Evolutionary conservation across 2,888 invertebrate genomes (phyloP).

Genomic region (Eutolmus rufibarbis): DNA sequence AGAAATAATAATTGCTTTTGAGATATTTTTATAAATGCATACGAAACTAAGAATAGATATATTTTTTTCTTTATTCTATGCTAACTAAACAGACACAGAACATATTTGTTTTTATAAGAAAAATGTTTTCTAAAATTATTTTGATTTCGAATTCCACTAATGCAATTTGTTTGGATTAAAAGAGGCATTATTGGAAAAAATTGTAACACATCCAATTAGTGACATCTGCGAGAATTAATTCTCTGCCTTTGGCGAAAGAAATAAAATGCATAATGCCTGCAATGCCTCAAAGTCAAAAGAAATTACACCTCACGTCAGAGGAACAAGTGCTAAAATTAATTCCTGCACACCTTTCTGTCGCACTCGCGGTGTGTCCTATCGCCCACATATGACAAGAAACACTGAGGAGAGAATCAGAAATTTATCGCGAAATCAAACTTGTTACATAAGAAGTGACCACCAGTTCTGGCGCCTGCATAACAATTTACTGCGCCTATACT

Average conservation of each 20-base stretch:
- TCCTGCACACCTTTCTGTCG: slow-evolving; percentile 3
- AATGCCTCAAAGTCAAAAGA: background rate
- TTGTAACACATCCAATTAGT: background rate
- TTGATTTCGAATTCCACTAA: background rate
- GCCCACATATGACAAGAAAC: background rate
- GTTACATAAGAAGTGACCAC: slow-evolving; percentile 21
- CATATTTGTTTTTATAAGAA: background rate
- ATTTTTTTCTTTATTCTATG: no score
- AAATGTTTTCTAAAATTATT: background rate
- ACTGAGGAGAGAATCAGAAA: background rate
- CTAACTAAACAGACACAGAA: no score
- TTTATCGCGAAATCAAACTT: background rate
- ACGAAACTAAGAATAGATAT: no score
- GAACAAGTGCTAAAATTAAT: slow-evolving; percentile 19
- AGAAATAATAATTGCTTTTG: no score
- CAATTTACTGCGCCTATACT: background rate
- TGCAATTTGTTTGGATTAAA: background rate
- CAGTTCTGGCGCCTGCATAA: slow-evolving; percentile 24
- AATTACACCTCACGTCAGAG: background rate
- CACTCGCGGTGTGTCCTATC: background rate
- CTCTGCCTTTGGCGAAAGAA: background rate
- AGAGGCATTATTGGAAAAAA: background rate
- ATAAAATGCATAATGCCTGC: background rate
- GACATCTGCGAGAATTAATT: background rate
- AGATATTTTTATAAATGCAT: no score